Evolutionary conservation across 2,113 vertebrate species (phyloP).

Genomic region (Galeopterus variegatus): DNA sequence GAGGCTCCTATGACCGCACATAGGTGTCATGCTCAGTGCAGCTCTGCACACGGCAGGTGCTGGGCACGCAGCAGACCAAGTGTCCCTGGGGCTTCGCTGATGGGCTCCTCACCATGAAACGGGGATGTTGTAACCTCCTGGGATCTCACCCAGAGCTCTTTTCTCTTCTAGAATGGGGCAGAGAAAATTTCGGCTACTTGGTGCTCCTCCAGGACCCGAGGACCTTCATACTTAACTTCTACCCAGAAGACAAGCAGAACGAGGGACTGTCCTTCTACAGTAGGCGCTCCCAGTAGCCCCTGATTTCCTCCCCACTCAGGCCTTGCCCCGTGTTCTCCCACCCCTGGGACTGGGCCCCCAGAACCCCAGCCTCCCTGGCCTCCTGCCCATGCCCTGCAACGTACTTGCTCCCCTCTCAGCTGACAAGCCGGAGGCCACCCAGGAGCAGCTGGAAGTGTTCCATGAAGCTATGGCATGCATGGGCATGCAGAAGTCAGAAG

Average conservation of each 20-base stretch:
- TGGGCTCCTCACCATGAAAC: rapidly evolving
- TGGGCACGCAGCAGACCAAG: rapidly evolving
- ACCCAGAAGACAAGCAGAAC: background rate
- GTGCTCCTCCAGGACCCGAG: background rate
- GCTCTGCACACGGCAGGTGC: rapidly evolving
- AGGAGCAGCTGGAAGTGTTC: constrained; percentile 48
- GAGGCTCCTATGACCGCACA: background rate
- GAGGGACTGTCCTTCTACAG: background rate
- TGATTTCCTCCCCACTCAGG: rapidly evolving
- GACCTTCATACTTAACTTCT: background rate
- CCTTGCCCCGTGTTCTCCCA: rapidly evolving
- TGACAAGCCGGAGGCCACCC: background rate
- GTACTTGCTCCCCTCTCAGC: background rate
- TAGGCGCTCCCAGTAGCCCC: background rate
- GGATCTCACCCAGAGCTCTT: background rate
- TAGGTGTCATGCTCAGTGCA: rapidly evolving
- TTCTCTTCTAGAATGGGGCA: background rate
- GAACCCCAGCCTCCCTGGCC: background rate
- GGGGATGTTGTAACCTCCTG: rapidly evolving
- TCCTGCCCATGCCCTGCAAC: rapidly evolving
- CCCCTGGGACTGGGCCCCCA: background rate
- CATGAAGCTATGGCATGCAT: background rate
- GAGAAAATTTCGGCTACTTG: rapidly evolving
- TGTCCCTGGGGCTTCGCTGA: rapidly evolving
- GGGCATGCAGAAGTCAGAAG: constrained; percentile 1